These are phyloP conservation scores for Erpobdella octoculata DNA, from an alignment of 2,888 invertebrate species.

Conservation along the genomic window DNA sequence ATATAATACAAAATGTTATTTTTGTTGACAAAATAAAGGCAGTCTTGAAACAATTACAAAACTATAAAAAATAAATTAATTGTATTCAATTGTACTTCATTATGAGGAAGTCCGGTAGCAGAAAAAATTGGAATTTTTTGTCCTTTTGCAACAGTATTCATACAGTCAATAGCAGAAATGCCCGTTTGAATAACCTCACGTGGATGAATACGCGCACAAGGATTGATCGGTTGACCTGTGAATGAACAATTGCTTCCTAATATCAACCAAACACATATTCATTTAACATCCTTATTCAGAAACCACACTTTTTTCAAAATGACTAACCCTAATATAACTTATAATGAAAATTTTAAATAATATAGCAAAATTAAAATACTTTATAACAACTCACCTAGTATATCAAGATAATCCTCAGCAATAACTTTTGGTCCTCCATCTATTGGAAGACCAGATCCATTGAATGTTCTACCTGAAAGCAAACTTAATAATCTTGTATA, in stretches of 20 bases:
- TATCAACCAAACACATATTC: not conserved
- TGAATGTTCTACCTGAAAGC: constrained; percentile 75
- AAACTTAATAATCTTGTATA: not conserved
- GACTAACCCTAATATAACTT: not conserved
- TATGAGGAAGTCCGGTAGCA: constrained; percentile 96
- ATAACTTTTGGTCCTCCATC: constrained; percentile 97
- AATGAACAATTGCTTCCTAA: too few species aligned
- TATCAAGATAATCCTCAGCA: constrained; percentile 95
- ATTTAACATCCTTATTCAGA: not conserved
- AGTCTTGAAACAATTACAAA: not conserved
- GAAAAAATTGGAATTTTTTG: constrained; percentile 99
- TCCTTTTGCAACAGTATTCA: constrained; percentile 99
- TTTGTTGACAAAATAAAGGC: too few species aligned
- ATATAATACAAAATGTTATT: too few species aligned
- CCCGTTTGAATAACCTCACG: constrained; percentile 42
- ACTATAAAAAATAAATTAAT: too few species aligned
- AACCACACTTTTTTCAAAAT: not conserved
- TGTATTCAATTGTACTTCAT: constrained; percentile 72
- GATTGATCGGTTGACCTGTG: constrained; percentile 51
- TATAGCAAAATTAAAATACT: not conserved
- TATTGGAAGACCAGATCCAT: constrained; percentile 98
- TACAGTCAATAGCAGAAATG: constrained; percentile 97
- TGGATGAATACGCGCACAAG: constrained; percentile 57
- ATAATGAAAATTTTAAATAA: too few species aligned
- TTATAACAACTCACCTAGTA: constrained; percentile 63